Base-by-base conservation (phyloP, 2,797 vertebrate species). In the Acomys russatus region DNA sequence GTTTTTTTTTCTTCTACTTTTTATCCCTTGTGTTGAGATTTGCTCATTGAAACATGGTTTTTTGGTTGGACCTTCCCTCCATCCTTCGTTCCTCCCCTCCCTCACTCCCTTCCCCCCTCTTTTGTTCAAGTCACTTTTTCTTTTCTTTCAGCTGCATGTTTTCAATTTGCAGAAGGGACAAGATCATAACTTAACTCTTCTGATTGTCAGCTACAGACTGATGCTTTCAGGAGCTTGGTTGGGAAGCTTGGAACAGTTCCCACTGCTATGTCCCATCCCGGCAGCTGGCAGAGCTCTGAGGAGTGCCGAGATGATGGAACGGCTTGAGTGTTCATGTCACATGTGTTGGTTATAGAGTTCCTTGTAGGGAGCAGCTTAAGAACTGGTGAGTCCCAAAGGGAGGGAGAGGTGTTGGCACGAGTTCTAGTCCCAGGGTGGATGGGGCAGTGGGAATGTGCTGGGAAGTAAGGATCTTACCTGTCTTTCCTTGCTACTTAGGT, bases 51-150 rank as follows among this genome's bases (percentile, higher is more conserved):
- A 80, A 35, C 14, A 35, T 61, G 33, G 33, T 23, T 54, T 78
- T 33, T 78, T 80, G 33, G 18, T 23, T 80, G 54, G 23, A 9
- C 14, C 56, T 15, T 56, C 15, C 56, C 56, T 56, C 15, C 56
- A 8, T 56, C 15, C 56, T 3, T 59, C 56, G 1, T 4, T 56
- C 56, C 56, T 4, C 15, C 54, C 56, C 18, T 49, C 20, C 35
- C 17, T 38, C 4, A 4, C 18, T 20, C 3, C n/a, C 12, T n/a
- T 3, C 8, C 4, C 11, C 3, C 38, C 30, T 28, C 28, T 1
- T 49, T n/a, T 33, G 1, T 79, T 56, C 33, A 70, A 70, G 15
- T 70, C 14, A 70, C 30, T 15, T 68, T 70, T 33, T 70, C 8
- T 1, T 17, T 12, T 12, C 56, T 4, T 73, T 35, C 17, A 73